Percentiles rank a stretch among this genome's conserved stretches.
phyloP scores from a whole-genome alignment of 1,140 invertebrate species.

The Vanessa atalanta region DNA sequence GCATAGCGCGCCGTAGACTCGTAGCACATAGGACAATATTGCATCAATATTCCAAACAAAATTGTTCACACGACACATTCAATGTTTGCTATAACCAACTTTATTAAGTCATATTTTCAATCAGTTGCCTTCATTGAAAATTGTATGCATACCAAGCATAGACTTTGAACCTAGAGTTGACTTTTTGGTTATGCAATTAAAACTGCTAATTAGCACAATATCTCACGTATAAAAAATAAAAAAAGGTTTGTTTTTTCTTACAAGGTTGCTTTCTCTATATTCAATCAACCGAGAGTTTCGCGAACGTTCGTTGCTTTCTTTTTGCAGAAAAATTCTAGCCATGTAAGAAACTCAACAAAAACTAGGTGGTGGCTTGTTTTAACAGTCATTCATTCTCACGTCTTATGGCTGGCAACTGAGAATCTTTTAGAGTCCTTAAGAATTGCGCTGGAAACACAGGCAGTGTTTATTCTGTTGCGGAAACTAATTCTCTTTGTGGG shows the following conservation, averaged over 20 bases:
- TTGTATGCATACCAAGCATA: background rate
- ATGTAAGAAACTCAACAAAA: conserved; percentile 25
- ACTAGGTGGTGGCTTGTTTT: conserved; percentile 21
- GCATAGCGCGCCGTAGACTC: conserved; percentile 21
- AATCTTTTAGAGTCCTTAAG: conserved; percentile 16
- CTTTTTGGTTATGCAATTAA: background rate
- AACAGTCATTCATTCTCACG: conserved; percentile 29
- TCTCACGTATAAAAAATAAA: background rate
- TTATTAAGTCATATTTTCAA: conserved; percentile 29
- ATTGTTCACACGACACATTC: conserved; percentile 20
- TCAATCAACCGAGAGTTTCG: conserved; percentile 13
- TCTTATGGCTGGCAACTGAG: conserved; percentile 17
- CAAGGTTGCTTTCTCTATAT: background rate
- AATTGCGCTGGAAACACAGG: conserved; percentile 9
- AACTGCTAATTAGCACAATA: background rate
- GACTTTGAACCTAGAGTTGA: background rate
- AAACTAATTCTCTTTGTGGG: conserved; percentile 30
- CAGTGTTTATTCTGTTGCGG: conserved; percentile 20
- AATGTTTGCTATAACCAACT: conserved; percentile 22
- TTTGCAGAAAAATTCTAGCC: conserved; percentile 20
- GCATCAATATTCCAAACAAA: conserved; percentile 28
- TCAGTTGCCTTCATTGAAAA: background rate
- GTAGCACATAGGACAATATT: conserved; percentile 35
- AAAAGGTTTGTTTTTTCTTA: background rate
- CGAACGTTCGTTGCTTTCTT: conserved; percentile 16